phyloP scores from a whole-genome alignment of 37 sponge, comb jelly and placozoan species.

The Agelas oroides region DNA sequence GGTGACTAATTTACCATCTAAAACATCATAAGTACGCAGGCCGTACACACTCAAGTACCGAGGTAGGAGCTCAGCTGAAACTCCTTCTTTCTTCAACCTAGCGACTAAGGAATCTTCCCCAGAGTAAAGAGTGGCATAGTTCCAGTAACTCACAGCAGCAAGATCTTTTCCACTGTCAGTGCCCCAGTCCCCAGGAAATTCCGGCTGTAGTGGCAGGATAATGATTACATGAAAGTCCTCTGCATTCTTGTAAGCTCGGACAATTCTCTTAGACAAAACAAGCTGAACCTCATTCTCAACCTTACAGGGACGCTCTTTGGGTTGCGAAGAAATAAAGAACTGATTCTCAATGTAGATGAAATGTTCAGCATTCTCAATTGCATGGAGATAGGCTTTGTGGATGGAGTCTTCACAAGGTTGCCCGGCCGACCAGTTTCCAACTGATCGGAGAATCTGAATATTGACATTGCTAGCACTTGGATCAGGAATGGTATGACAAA shows the following conservation, averaged over 20 bases:
- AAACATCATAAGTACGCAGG: constrained; percentile 11
- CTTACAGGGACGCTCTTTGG: constrained; percentile 2
- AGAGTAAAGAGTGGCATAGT: too few species aligned
- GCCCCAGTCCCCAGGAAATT: too few species aligned
- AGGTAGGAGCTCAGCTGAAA: background rate
- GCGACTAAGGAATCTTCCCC: background rate
- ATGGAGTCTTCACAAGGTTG: constrained; percentile 61
- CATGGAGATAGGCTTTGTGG: constrained; percentile 43
- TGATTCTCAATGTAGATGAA: constrained; percentile 84
- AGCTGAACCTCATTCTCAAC: constrained; percentile 47
- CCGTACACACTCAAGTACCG: constrained; percentile 1
- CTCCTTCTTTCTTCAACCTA: background rate
- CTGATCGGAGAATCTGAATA: constrained; percentile 59
- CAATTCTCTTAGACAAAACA: constrained; percentile 44
- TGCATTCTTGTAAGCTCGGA: constrained; percentile 41
- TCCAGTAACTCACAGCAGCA: too few species aligned
- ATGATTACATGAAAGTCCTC: constrained; percentile 63
- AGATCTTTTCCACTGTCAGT: too few species aligned
- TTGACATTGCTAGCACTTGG: constrained; percentile 33
- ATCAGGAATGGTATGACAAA: constrained; percentile 22
- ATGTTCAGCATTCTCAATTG: constrained; percentile 67
- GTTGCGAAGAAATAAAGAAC: constrained; percentile 73
- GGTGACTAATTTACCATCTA: background rate
- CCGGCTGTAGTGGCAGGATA: constrained; percentile 60
- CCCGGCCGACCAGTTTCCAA: constrained; percentile 62